These are phyloP conservation scores for Tenthredo amoena DNA, from an alignment of 2,888 invertebrate species.

Conservation along the genomic window DNA sequence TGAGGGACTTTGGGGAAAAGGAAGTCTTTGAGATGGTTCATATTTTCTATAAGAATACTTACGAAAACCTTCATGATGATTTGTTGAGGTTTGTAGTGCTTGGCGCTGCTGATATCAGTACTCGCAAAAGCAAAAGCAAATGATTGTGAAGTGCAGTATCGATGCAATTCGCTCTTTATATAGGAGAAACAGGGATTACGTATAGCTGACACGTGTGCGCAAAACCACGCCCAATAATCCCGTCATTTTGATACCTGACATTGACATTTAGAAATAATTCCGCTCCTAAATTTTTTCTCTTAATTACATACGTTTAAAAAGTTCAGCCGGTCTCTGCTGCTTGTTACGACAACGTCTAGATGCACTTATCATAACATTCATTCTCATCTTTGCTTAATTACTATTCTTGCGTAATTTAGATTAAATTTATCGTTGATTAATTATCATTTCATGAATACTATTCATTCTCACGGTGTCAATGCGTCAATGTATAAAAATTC, in stretches of 20 bases:
- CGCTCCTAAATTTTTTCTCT: neutral
- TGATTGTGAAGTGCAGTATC: conserved; percentile 60
- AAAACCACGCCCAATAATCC: conserved; percentile 67
- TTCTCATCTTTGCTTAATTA: neutral
- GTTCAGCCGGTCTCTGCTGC: neutral
- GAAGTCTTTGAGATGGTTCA: neutral
- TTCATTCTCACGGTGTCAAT: neutral
- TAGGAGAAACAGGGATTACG: conserved; percentile 58
- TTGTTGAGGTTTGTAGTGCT: conserved; percentile 59
- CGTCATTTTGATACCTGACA: conserved; percentile 63
- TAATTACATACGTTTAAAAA: neutral
- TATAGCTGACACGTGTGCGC: conserved; percentile 28
- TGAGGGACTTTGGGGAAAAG: neutral
- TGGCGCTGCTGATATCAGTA: conserved; percentile 69
- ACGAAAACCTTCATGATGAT: conserved; percentile 68
- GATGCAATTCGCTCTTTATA: conserved; percentile 64
- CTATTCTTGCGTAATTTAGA: neutral
- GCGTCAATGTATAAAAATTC: neutral
- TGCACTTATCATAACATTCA: neutral
- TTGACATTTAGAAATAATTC: conserved; percentile 63
- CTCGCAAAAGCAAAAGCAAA: conserved; percentile 70
- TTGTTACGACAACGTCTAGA: neutral
- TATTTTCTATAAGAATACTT: conserved; percentile 58
- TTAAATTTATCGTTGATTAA: neutral
- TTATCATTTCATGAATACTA: neutral